These are phyloP conservation scores for Eupeodes luniger DNA, from an alignment of 2,888 invertebrate genomes.

Conservation along the genomic window DNA sequence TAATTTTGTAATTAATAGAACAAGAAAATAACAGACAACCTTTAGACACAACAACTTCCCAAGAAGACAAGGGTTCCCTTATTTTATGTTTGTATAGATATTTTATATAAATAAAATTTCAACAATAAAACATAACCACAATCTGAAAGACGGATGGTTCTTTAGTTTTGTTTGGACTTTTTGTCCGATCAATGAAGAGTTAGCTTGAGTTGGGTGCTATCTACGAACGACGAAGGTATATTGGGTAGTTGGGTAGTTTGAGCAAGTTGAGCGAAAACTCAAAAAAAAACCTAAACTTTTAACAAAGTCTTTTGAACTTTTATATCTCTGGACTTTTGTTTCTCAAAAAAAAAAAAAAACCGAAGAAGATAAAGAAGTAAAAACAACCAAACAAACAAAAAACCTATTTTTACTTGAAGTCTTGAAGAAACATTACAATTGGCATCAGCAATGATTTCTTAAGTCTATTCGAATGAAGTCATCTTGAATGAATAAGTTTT, in stretches of 20 bases:
- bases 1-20: slow-evolving; percentile 71
- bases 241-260: too few species aligned
- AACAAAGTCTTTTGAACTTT: slow-evolving; percentile 37
- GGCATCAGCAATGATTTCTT: slow-evolving; percentile 39
- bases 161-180: slow-evolving; percentile 15
- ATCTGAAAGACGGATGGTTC: slow-evolving; percentile 21
- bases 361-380: too few species aligned
- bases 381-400: background rate
- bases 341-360: too few species aligned
- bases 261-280: slow-evolving; percentile 3
- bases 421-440: slow-evolving; percentile 48
- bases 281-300: slow-evolving; percentile 4
- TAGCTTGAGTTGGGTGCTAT: slow-evolving; percentile 30
- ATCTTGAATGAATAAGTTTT: slow-evolving; percentile 60
- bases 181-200: slow-evolving; percentile 23
- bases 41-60: slow-evolving; percentile 11
- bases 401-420: background rate
- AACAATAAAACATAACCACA: slow-evolving; percentile 43
- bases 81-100: too few species aligned
- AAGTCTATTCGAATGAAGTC: slow-evolving; percentile 57
- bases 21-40: slow-evolving; percentile 6
- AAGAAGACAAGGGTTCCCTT: slow-evolving; percentile 20
- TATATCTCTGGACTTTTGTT: slow-evolving; percentile 54
- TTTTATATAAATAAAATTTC: background rate
- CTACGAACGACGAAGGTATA: too few species aligned